Conservation (phyloP, 2,113 vertebrate genomes). For the Bettongia penicillata region DNA sequence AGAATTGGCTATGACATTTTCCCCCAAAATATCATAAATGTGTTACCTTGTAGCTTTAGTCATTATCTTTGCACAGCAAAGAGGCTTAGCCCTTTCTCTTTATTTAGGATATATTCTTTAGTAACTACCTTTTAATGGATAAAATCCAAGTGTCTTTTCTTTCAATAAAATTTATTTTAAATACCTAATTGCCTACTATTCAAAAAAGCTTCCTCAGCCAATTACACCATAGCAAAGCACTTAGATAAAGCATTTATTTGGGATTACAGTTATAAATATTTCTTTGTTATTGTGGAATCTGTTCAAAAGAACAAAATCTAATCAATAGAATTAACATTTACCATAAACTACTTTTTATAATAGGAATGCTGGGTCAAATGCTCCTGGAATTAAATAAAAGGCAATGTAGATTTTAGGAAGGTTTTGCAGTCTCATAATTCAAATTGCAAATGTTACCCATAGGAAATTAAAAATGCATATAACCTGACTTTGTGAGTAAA, state of each 20-base stretch:
- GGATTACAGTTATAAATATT: not conserved
- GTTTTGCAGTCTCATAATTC: constrained; percentile 26
- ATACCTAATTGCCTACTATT: not conserved
- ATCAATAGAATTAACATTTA: constrained; percentile 5
- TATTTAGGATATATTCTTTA: not conserved
- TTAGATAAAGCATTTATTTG: not conserved
- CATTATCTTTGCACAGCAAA: not conserved
- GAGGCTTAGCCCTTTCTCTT: not conserved
- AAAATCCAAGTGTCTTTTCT: not conserved
- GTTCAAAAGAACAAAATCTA: not conserved
- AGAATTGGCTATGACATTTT: not conserved
- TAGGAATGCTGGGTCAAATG: not conserved
- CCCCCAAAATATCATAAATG: not conserved
- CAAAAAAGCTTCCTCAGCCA: not conserved
- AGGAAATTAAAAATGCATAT: constrained; percentile 19
- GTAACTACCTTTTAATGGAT: not conserved
- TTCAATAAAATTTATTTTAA: not conserved
- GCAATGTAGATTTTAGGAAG: not conserved
- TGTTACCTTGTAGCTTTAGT: not conserved
- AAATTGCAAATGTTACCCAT: not conserved
- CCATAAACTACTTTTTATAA: not conserved
- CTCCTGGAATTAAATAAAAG: constrained; percentile 7
- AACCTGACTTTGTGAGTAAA: not conserved
- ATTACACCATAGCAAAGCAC: not conserved
- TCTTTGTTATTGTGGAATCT: not conserved